Conservation (phyloP, 2,113 vertebrate genomes). For the Shinisaurus crocodilurus region DNA sequence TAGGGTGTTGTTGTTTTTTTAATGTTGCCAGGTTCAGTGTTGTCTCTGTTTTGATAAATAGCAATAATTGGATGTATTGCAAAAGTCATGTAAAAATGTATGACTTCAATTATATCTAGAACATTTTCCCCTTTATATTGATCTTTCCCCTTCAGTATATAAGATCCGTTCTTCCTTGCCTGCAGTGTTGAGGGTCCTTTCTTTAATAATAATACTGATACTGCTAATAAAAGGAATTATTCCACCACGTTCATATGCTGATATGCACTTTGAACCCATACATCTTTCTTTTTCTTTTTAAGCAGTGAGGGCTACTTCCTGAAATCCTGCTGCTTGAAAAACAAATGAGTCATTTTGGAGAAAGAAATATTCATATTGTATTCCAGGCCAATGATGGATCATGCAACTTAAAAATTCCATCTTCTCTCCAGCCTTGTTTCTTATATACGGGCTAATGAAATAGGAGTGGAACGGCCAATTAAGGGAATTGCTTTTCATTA, state of each 20-base stretch:
- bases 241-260: constrained; percentile 66
- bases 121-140: constrained; percentile 78
- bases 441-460: constrained; percentile 63
- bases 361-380: constrained; percentile 50
- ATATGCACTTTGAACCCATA: constrained; percentile 64
- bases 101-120: constrained; percentile 82
- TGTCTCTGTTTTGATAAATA: constrained; percentile 85
- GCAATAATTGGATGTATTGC: constrained; percentile 82
- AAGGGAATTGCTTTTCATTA: constrained; percentile 65
- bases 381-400: constrained; percentile 47
- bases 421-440: constrained; percentile 27
- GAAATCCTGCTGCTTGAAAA: too few species aligned
- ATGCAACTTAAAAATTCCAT: constrained; percentile 42
- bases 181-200: constrained; percentile 62
- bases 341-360: constrained; percentile 40
- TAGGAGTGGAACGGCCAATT: constrained; percentile 54
- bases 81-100: constrained; percentile 83
- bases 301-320: too few species aligned
- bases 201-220: constrained; percentile 58
- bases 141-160: constrained; percentile 66
- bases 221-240: constrained; percentile 53
- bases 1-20: constrained; percentile 69
- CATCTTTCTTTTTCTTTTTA: constrained; percentile 12
- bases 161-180: constrained; percentile 74
- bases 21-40: constrained; percentile 80